Base-by-base conservation (phyloP, 2,888 invertebrate species). In the Polydrusus tereticollis region DNA sequence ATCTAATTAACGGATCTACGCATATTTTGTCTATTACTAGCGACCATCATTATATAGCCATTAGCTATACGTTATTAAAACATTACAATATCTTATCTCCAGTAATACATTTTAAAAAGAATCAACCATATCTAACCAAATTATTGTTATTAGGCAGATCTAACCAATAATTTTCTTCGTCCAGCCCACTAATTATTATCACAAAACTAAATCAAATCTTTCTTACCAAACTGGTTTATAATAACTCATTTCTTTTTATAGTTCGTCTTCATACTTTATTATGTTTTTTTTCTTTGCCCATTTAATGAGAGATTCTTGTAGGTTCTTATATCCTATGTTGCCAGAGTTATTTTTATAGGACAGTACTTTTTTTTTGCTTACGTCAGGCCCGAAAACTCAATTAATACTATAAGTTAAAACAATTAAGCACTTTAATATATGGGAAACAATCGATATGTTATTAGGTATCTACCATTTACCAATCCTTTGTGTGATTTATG, bases 201-300 rank as follows among this genome's bases (percentile, higher is more conserved):
- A 63, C 16, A 47, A 33, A 63, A 36, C 63, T 63, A 47, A 55
- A 60, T 50, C 36, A 47, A 47, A 63, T 50, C 50, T 29, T 16
- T 47, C 47, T 29, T 47, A 14, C 29, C 29, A 16, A 63, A 63
- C 63, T 63, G 63, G 33, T 63, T 47, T 45, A 63, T 50, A 29
- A 63, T 47, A 52, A 23, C 55, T 64, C 41, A 52, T 64, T 64
- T 64, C 55, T 64, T 64, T 64, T 64, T 64, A 23, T 64, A 64
- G 29, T 52, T 33, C 12, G 29, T 38, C 41, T 36, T 38, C 23
- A 18, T 52, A 20, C 26, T 64, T 45, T 36, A 38, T 64, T 64
- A 64, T 64, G n/a, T 38, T 52, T 55, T 62, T 41, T 64, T 64
- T 64, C 21, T 21, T 64, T 55, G 26, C 8, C 38, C 26, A 26